These are phyloP conservation scores for Cephalopachus bancanus DNA, from an alignment of 2,797 vertebrate genomes.

Conservation along the genomic window DNA sequence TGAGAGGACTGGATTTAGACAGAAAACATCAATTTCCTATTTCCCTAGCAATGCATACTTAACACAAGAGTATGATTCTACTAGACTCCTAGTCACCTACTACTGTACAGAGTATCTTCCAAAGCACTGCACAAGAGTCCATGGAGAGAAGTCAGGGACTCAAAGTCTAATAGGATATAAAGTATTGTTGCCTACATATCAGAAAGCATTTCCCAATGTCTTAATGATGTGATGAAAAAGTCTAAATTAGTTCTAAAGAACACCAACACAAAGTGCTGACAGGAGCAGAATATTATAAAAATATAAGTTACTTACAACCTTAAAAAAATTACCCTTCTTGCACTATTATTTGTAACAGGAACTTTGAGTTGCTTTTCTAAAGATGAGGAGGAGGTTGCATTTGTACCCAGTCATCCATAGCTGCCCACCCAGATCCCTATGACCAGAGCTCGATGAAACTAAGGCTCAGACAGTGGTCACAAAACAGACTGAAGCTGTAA, in stretches of 20 bases:
- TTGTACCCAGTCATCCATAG: not conserved
- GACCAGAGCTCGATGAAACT: conserved; percentile 23
- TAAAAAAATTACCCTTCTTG: not conserved
- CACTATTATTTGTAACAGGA: not conserved
- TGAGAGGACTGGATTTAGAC: not conserved
- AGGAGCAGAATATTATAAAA: not conserved
- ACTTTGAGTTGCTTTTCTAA: not conserved
- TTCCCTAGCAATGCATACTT: conserved; percentile 23
- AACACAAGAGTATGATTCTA: not conserved
- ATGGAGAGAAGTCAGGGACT: conserved; percentile 14
- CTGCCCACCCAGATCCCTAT: not conserved
- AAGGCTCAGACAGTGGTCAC: not conserved
- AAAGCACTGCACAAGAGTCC: not conserved
- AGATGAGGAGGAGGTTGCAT: not conserved
- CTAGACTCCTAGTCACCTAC: not conserved
- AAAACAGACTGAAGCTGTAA: conserved; percentile 24
- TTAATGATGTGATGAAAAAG: conserved; percentile 11
- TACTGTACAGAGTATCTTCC: not conserved
- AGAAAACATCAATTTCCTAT: conserved; percentile 38
- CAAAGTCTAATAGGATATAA: not conserved
- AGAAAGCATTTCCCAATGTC: conserved; percentile 33
- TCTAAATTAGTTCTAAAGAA: conserved; percentile 39
- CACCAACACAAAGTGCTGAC: not conserved
- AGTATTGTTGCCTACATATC: not conserved
- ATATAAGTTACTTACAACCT: not conserved